Percentiles rank a stretch among this genome's conserved stretches.
phyloP scores from a whole-genome alignment of 2,888 invertebrate genomes.

The Limnephilus rhombicus region DNA sequence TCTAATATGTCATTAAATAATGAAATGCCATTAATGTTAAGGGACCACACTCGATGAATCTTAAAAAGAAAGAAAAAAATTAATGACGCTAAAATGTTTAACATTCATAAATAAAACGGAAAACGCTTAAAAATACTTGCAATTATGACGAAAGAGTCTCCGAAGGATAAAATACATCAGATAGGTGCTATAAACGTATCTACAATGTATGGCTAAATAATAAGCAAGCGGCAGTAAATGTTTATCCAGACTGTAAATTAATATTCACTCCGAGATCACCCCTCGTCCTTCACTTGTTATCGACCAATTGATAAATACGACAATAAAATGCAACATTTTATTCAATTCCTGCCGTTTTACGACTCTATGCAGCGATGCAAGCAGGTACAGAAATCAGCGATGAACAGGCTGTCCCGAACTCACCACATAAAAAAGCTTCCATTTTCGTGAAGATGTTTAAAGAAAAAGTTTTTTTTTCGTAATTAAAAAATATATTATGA shows the following conservation, averaged over 20 bases:
- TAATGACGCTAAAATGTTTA: no score
- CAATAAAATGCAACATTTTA: constrained; percentile 60
- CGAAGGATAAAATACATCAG: not conserved
- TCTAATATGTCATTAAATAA: no score
- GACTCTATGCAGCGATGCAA: constrained; percentile 15
- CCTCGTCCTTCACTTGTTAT: constrained; percentile 49
- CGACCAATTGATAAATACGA: constrained; percentile 50
- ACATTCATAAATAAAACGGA: not conserved
- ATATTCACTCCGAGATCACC: constrained; percentile 35
- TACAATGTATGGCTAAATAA: constrained; percentile 30
- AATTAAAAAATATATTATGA: no score
- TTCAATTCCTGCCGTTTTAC: constrained; percentile 48
- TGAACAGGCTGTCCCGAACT: not conserved
- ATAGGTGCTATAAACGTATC: not conserved
- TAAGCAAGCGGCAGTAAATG: not conserved
- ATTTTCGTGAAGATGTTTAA: no score
- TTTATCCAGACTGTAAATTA: constrained; percentile 52
- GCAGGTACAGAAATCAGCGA: not conserved
- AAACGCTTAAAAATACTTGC: not conserved
- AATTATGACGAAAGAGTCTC: not conserved
- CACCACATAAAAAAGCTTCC: not conserved
- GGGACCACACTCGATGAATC: no score
- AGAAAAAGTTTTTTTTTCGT: no score
- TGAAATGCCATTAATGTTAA: no score
- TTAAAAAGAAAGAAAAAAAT: no score